Conservation (phyloP, 2,113 vertebrate species). For the Stomatorhinus ivindoensis region DNA sequence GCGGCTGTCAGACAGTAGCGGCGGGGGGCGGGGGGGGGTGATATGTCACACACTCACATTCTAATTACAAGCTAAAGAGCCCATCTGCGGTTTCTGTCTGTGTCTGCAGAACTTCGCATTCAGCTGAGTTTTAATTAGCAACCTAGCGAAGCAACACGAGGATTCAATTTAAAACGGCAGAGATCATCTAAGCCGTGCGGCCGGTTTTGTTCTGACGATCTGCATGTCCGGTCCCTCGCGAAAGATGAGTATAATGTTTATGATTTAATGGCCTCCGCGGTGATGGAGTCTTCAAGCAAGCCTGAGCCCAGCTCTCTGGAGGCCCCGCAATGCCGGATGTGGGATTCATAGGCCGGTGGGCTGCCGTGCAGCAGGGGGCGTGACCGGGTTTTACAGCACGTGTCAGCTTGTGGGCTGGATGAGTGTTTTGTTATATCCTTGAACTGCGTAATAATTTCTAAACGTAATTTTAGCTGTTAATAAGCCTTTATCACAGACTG, state of each 20-base stretch:
- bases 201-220: constrained; percentile 12
- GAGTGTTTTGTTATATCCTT: background rate
- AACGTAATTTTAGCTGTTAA: background rate
- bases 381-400: background rate
- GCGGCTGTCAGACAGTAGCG: background rate
- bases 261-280: constrained; percentile 26
- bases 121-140: constrained; percentile 58
- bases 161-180: constrained; percentile 58
- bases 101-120: constrained; percentile 50
- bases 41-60: constrained; percentile 33
- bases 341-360: background rate
- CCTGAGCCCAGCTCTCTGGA: background rate
- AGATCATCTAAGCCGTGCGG: constrained; percentile 43
- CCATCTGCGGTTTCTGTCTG: constrained; percentile 51
- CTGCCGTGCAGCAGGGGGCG: too few relatives aligned
- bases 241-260: constrained; percentile 29
- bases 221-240: constrained; percentile 18
- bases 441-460: background rate
- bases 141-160: constrained; percentile 53
- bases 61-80: constrained; percentile 59
- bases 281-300: constrained; percentile 7
- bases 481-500: background rate
- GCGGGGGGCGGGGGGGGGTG: background rate
- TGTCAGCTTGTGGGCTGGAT: background rate
- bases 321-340: background rate